Evolutionary conservation across 2,888 invertebrate species (phyloP).

Genomic region (Microctonus brassicae): DNA sequence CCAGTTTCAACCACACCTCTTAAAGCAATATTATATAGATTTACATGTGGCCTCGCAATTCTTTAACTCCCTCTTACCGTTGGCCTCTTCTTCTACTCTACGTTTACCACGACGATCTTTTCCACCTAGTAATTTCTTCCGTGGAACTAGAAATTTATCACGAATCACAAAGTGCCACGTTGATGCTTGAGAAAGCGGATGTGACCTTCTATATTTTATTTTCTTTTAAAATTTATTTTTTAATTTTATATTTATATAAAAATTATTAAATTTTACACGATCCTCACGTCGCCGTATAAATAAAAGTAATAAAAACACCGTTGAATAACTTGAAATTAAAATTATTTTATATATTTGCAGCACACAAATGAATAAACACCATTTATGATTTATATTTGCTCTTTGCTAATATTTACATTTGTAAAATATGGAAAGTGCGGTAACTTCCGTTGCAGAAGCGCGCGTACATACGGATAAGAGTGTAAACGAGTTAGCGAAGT

Average conservation of each 20-base stretch:
- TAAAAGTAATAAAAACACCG: background rate
- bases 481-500: conserved; percentile 63
- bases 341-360: background rate
- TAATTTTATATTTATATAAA: background rate
- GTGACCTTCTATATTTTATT: conserved; percentile 27
- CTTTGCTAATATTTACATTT: background rate
- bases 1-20: conserved; percentile 44
- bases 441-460: conserved; percentile 5
- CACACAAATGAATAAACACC: conserved; percentile 10
- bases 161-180: conserved; percentile 56
- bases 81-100: conserved; percentile 21
- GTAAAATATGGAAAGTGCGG: background rate
- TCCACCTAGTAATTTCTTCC: conserved; percentile 54
- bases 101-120: conserved; percentile 43
- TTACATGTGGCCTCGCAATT: conserved; percentile 32
- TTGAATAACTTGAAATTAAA: background rate
- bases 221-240: conserved; percentile 15
- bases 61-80: conserved; percentile 21
- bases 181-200: conserved; percentile 41
- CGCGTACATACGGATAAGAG: background rate
- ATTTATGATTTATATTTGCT: conserved; percentile 7
- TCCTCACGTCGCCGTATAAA: background rate
- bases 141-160: conserved; percentile 59
- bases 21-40: conserved; percentile 42
- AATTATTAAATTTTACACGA: no score